Percentiles rank a stretch among this genome's conserved stretches.
Evolutionary conservation across 2,113 vertebrate genomes (phyloP).

Genomic region (Pomatorhinus ruficollis): DNA sequence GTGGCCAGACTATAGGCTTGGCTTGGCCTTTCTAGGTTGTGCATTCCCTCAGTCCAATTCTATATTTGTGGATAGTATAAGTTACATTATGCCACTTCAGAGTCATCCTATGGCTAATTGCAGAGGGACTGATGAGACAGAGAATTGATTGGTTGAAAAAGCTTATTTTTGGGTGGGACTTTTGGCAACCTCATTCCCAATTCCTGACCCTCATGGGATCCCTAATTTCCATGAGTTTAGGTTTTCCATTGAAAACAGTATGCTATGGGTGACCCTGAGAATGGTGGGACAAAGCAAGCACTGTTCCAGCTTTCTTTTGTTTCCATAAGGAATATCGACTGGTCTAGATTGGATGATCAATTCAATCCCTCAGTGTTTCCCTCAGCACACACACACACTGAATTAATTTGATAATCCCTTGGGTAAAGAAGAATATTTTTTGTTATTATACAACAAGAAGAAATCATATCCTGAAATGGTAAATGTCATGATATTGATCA

Average conservation of each 20-base stretch:
- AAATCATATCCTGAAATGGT: neutral
- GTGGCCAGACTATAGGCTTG: neutral
- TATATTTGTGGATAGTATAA: neutral
- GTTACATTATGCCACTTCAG: neutral
- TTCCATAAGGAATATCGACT: neutral
- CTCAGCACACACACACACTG: neutral
- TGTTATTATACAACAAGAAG: neutral
- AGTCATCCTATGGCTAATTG: neutral
- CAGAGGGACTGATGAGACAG: neutral
- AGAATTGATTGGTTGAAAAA: neutral
- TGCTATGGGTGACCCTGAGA: neutral
- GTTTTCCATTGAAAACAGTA: neutral
- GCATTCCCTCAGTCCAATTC: neutral
- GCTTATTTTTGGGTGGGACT: neutral
- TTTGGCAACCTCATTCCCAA: neutral
- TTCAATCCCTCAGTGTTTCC: neutral
- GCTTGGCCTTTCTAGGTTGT: neutral
- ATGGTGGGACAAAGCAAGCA: neutral
- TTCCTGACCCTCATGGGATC: neutral
- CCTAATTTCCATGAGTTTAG: neutral
- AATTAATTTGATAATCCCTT: conserved; percentile 16
- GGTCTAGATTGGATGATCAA: neutral
- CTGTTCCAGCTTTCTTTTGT: neutral
- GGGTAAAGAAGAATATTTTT: neutral
- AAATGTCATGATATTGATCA: neutral